Conservation (phyloP, 2,797 vertebrate genomes). For the Hemibagrus guttatus region DNA sequence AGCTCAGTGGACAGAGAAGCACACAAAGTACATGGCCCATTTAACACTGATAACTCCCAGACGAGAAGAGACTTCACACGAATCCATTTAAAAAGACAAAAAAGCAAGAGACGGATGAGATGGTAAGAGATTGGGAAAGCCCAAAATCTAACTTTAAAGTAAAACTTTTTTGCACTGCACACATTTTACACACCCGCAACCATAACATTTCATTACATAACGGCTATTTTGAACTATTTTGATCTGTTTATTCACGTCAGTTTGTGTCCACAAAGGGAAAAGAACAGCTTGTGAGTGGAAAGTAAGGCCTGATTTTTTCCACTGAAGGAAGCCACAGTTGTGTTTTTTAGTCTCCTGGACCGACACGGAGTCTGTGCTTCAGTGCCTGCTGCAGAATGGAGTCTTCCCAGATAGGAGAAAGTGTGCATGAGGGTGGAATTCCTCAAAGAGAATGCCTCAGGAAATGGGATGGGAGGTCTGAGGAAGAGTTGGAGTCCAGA, state of each 20-base stretch:
- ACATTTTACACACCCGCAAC: slow-evolving; percentile 26
- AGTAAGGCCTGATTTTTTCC: slow-evolving; percentile 38
- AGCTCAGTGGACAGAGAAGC: slow-evolving; percentile 51
- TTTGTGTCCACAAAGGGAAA: slow-evolving; percentile 28
- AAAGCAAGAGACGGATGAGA: slow-evolving; percentile 26
- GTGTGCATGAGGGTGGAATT: slow-evolving; percentile 56
- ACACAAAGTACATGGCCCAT: slow-evolving; percentile 48
- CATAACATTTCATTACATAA: slow-evolving; percentile 43
- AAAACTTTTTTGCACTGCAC: slow-evolving; percentile 6
- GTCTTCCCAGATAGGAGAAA: slow-evolving; percentile 59
- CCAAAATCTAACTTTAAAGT: slow-evolving; percentile 12
- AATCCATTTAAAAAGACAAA: neutral
- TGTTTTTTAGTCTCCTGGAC: slow-evolving; percentile 49
- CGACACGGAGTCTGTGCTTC: slow-evolving; percentile 36
- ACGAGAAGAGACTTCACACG: slow-evolving; percentile 22
- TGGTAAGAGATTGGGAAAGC: neutral
- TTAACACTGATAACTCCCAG: slow-evolving; percentile 53
- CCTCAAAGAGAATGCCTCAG: slow-evolving; percentile 54
- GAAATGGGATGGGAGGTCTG: slow-evolving; percentile 56
- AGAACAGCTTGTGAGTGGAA: slow-evolving; percentile 32
- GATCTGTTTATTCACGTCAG: slow-evolving; percentile 29
- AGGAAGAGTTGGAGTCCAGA: slow-evolving; percentile 44
- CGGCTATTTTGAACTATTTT: slow-evolving; percentile 41
- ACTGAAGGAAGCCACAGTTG: slow-evolving; percentile 50
- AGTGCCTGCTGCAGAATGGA: slow-evolving; percentile 52